phyloP scores from a whole-genome alignment of 2,797 vertebrate genomes.

The Oreochromis grahami region DNA sequence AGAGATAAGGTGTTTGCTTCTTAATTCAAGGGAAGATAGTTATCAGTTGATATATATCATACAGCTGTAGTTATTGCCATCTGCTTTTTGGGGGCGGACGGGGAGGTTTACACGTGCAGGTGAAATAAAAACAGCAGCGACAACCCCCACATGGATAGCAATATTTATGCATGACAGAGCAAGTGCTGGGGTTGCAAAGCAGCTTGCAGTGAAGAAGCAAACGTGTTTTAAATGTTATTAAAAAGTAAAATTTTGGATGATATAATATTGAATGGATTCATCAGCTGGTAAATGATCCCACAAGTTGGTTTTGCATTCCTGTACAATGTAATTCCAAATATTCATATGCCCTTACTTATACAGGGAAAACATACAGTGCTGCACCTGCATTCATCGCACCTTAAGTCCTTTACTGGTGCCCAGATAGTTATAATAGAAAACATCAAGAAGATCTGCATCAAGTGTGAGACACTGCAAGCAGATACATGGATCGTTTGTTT shows the following conservation, averaged over 20 bases:
- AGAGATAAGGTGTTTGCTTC: not conserved
- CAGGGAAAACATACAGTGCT: not conserved
- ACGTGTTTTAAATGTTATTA: not conserved
- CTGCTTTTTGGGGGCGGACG: not conserved
- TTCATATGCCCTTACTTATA: not conserved
- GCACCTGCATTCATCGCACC: not conserved
- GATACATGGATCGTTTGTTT: constrained; percentile 29
- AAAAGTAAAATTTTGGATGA: not conserved
- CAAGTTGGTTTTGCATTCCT: not conserved
- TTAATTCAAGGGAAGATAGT: not conserved
- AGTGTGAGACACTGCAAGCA: not conserved
- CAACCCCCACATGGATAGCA: not conserved
- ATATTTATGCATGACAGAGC: not conserved
- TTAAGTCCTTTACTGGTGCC: not conserved
- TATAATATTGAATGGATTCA: not conserved
- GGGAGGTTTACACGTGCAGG: rapidly evolving
- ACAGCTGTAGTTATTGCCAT: not conserved
- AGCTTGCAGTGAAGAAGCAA: not conserved
- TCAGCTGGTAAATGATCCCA: constrained; percentile 6
- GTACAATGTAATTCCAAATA: not conserved
- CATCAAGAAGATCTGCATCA: constrained; percentile 9
- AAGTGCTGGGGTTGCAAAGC: not conserved
- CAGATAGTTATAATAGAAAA: constrained; percentile 13
- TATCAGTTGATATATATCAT: not conserved
- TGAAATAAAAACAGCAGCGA: not conserved